Evolutionary conservation across 2,888 invertebrate species (phyloP).

Genomic region (Orthonevra nobilis): DNA sequence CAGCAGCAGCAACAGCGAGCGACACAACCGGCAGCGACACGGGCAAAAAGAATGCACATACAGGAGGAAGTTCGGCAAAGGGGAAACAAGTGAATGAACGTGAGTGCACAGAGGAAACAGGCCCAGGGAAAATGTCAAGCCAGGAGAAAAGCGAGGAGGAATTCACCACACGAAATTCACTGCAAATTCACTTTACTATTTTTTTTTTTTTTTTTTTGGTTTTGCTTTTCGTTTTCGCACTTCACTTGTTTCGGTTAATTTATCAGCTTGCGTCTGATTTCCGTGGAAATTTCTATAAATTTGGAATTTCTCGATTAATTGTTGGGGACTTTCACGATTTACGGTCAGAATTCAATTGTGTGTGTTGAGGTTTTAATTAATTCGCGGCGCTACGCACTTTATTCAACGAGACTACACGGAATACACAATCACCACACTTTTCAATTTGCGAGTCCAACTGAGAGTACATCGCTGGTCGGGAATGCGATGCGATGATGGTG

Average conservation of each 20-base stretch:
- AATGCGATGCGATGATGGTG: slow-evolving; percentile 22
- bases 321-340: slow-evolving; percentile 1
- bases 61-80: slow-evolving; percentile 49
- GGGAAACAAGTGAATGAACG: slow-evolving; percentile 68
- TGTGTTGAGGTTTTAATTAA: slow-evolving; percentile 20
- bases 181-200: slow-evolving; percentile 60
- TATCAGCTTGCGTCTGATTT: not conserved
- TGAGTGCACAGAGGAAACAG: slow-evolving; percentile 61
- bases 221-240: slow-evolving; percentile 51
- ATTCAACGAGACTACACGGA: slow-evolving; percentile 48
- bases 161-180: slow-evolving; percentile 54
- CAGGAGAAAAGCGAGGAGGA: slow-evolving; percentile 41
- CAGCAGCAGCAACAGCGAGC: slow-evolving; percentile 58
- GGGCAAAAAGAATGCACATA: slow-evolving; percentile 61
- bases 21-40: slow-evolving; percentile 60
- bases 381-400: slow-evolving; percentile 53
- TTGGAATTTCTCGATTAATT: no score
- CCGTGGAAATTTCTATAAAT: not conserved
- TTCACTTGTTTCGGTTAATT: slow-evolving; percentile 40
- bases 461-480: slow-evolving; percentile 26
- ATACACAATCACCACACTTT: slow-evolving; percentile 59
- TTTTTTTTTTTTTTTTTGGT: no score
- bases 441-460: slow-evolving; percentile 64
- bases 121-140: slow-evolving; percentile 68
- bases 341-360: not conserved